These are phyloP conservation scores for Dermolepida albohirtum DNA, from an alignment of 2,888 invertebrate species.

Conservation along the genomic window DNA sequence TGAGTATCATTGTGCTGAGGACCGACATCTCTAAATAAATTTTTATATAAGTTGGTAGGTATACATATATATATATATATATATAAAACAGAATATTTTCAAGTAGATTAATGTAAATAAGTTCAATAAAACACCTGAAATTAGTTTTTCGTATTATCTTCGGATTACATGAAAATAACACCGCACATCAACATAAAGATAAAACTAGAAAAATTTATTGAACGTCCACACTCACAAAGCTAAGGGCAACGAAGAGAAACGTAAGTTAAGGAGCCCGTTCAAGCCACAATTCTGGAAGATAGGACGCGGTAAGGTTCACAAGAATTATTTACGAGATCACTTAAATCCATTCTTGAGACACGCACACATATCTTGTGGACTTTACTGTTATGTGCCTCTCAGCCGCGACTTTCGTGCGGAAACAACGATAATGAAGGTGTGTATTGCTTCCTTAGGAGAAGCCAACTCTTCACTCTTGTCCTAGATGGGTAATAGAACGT, in stretches of 20 bases:
- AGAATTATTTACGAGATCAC: constrained; percentile 39
- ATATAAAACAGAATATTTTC: too few relatives aligned
- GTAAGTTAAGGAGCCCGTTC: constrained; percentile 33
- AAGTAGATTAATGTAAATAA: too few relatives aligned
- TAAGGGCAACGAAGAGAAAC: constrained; percentile 22
- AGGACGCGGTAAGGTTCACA: constrained; percentile 30
- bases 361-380: constrained; percentile 51
- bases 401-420: constrained; percentile 46
- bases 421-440: constrained; percentile 52
- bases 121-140: too few relatives aligned
- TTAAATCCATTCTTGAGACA: constrained; percentile 49
- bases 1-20: too few relatives aligned
- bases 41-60: too few relatives aligned
- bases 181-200: constrained; percentile 4
- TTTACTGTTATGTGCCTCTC: constrained; percentile 50
- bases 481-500: constrained; percentile 28
- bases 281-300: constrained; percentile 35
- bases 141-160: constrained; percentile 2
- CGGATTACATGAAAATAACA: constrained; percentile 4
- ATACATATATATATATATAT: too few relatives aligned
- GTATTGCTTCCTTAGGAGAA: constrained; percentile 53
- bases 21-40: too few relatives aligned
- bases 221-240: constrained; percentile 21
- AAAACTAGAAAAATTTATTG: constrained; percentile 29
- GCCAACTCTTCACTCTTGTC: constrained; percentile 36